Percentiles rank a stretch among this genome's conserved stretches.
phyloP scores from a whole-genome alignment of 1,140 invertebrate genomes.

The Coenobita brevimanus region DNA sequence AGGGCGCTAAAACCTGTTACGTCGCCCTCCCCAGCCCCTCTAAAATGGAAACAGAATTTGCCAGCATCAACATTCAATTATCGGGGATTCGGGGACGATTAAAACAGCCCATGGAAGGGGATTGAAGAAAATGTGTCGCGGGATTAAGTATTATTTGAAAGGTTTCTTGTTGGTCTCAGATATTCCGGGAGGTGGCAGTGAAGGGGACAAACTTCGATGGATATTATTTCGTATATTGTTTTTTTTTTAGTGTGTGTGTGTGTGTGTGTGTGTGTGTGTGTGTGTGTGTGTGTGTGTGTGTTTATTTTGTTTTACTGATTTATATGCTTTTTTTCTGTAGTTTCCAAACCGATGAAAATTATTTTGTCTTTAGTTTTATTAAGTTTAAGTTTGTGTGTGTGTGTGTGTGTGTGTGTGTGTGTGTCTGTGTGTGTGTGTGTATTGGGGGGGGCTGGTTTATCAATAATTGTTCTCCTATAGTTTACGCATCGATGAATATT shows the following conservation, averaged over 20 bases:
- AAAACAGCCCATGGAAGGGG: conserved; percentile 49
- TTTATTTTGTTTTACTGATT: not conserved
- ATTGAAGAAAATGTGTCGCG: conserved; percentile 58
- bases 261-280: not conserved
- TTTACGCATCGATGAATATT: too few relatives aligned
- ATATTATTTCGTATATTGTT: too few relatives aligned
- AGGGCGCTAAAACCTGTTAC: not conserved
- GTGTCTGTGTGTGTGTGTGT: not conserved
- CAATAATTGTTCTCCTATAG: too few relatives aligned
- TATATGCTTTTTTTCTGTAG: not conserved
- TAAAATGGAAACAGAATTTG: conserved; percentile 67
- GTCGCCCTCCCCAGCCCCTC: not conserved
- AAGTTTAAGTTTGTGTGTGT: too few relatives aligned
- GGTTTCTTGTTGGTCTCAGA: conserved; percentile 10
- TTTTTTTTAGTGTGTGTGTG: too few relatives aligned
- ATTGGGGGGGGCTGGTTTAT: too few relatives aligned
- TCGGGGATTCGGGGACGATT: conserved; percentile 56
- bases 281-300: too few relatives aligned
- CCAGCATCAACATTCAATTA: conserved; percentile 66
- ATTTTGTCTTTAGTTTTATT: not conserved
- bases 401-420: not conserved
- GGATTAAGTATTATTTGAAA: conserved; percentile 39
- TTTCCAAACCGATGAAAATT: not conserved
- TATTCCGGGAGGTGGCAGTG: not conserved
- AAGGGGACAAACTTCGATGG: too few relatives aligned